Percentiles rank a stretch among this genome's conserved stretches.
phyloP scores from a whole-genome alignment of 2,113 vertebrate genomes.

The Campylomormyrus numenius region DNA sequence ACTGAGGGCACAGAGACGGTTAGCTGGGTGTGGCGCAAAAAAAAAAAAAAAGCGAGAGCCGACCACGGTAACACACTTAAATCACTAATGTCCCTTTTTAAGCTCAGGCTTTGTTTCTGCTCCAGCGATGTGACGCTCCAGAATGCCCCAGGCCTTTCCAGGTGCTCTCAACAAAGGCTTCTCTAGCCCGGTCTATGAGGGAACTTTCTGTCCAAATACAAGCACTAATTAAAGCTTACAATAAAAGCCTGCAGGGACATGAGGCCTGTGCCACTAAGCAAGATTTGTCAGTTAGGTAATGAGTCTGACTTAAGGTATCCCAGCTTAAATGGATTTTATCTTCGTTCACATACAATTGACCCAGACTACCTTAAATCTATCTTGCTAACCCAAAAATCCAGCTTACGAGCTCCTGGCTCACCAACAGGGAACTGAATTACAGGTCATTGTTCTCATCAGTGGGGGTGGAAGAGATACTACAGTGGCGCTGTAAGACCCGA shows the following conservation, averaged over 20 bases:
- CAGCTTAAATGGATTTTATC: neutral
- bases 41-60: neutral
- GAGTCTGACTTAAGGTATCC: neutral
- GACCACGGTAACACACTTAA: neutral
- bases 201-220: neutral
- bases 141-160: neutral
- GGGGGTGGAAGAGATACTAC: neutral
- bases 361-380: neutral
- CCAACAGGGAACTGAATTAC: neutral
- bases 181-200: neutral
- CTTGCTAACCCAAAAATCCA: neutral
- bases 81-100: neutral
- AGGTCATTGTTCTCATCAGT: neutral
- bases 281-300: neutral
- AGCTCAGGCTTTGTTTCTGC: neutral
- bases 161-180: neutral
- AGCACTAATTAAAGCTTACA: neutral
- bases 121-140: neutral
- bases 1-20: slow-evolving; percentile 44
- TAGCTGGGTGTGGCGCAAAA: slow-evolving; percentile 19
- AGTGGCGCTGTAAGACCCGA: neutral
- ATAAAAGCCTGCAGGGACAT: neutral
- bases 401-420: neutral
- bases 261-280: neutral
- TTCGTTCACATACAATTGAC: neutral